Conservation (phyloP, 35 echinoderm and acorn worm genomes). For the Heliocidaris erythrogramma region DNA sequence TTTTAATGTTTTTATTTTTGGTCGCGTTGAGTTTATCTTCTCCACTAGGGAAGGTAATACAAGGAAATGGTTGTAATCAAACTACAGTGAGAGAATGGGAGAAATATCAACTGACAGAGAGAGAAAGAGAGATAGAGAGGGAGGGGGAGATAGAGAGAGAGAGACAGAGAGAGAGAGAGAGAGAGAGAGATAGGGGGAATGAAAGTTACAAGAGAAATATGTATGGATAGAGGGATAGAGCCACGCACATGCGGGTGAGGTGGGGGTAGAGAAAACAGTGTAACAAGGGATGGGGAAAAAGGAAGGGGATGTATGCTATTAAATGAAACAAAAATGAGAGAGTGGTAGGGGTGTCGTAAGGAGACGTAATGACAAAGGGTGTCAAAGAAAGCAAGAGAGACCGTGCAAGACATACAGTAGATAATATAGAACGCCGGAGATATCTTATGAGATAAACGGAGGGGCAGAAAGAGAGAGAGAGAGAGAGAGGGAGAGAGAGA, state of each 20-base stretch:
- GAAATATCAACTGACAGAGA: background rate
- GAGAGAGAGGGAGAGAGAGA: too few species aligned
- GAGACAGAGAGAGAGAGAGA: background rate
- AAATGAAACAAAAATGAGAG: too few species aligned
- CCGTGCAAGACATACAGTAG: too few species aligned
- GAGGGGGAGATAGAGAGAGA: background rate
- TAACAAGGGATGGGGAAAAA: background rate
- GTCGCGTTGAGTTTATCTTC: background rate
- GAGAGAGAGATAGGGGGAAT: background rate
- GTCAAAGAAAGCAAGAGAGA: too few species aligned
- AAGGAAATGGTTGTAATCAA: background rate
- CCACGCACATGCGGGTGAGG: background rate
- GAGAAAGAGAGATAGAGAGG: background rate
- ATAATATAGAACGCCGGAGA: too few species aligned
- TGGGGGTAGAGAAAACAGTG: background rate
- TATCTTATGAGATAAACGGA: too few species aligned
- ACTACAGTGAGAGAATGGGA: background rate
- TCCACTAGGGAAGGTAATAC: background rate
- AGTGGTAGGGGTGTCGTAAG: too few species aligned
- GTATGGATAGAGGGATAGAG: background rate
- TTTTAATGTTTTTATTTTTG: slow-evolving; percentile 19
- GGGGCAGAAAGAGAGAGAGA: too few species aligned
- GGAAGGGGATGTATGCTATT: background rate
- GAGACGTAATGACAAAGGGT: too few species aligned
- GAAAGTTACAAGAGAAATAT: too few species aligned